These are phyloP conservation scores for Bruchidius siliquastri DNA, from an alignment of 2,888 invertebrate species.

Conservation along the genomic window DNA sequence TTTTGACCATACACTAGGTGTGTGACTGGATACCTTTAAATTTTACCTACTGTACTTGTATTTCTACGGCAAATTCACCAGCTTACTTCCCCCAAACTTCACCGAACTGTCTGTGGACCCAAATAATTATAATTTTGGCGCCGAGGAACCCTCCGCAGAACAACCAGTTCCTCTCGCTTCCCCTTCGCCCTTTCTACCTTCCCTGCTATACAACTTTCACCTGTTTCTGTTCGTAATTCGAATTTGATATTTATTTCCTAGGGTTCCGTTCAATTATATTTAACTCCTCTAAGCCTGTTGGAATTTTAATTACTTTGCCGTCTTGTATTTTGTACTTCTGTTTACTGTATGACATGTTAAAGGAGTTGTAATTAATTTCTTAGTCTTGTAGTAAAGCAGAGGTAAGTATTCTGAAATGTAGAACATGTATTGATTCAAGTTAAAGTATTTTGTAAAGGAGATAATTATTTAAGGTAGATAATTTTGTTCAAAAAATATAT, in stretches of 20 bases:
- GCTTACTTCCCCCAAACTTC: neutral
- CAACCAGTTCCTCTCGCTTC: constrained; percentile 6
- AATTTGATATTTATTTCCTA: constrained; percentile 43
- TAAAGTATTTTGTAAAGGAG: no score
- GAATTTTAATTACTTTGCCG: constrained; percentile 46
- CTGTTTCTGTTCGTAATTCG: constrained; percentile 34
- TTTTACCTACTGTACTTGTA: no score
- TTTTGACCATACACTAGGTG: no score
- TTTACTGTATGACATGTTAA: constrained; percentile 35
- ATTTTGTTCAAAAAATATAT: no score
- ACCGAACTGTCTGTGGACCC: neutral
- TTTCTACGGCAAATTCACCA: neutral
- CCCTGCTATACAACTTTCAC: constrained; percentile 13
- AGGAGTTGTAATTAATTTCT: constrained; percentile 34
- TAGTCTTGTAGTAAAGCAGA: constrained; percentile 5
- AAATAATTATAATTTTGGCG: neutral
- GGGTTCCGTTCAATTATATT: constrained; percentile 42
- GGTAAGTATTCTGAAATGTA: no score
- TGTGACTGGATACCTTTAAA: no score
- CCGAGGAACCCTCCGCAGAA: constrained; percentile 1
- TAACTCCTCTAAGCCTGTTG: constrained; percentile 40
- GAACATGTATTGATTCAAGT: no score
- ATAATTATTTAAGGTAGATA: no score
- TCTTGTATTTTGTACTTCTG: constrained; percentile 39
- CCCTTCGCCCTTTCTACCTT: neutral